Evolutionary conservation across 2,888 invertebrate genomes (phyloP), one percentile per base, ranked within the genome.

Genomic region (Pheosia tremula): DNA sequence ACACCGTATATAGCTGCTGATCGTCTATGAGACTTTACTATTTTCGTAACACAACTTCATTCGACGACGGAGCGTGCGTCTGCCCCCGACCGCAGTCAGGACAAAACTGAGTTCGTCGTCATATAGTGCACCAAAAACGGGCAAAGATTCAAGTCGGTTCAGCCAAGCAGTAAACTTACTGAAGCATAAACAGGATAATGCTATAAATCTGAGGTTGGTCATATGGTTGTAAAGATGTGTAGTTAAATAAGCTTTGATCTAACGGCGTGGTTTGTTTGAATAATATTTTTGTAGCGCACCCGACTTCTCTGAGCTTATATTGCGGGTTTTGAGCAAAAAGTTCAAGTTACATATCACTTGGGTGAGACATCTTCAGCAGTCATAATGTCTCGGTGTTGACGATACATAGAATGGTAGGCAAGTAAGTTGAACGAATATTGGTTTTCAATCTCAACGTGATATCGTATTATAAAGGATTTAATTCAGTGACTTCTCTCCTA

Each of bases 161-260:
- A 86, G 76, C 78, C 79, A 83, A 85, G 83, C 85, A 82, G 73
- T 75, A 79, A 85, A 86, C 74, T 84, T 84, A 82, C 82, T 82
- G 81, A 80, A 81, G 82, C 82, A 82, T 83, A 84, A 84, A 86
- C 83, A 83, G 85, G 80, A 85, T 83, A 83, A 80, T 84, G 82
- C 78, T 76, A 82, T 86, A 84, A 83, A 85, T 82, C 82, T 80
- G 74, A 81, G 79, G 76, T 80, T 68, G 80, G 76, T 83, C 79
- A 78, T 82, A 82, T 80, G 80, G 75, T 65, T 64, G 63, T 76
- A 64, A 72, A 75, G 63, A 71, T 64, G 69, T 75, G 63, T 72
- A 77, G 71, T 74, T 68, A 77, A 77, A 77, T 70, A 70, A 74
- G 64, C 79, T 82, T 81, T 81, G 81, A 83, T 80, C 75, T 81